Evolutionary conservation across 1,140 invertebrate genomes (phyloP).

Genomic region (Tetramorium parvispinum): DNA sequence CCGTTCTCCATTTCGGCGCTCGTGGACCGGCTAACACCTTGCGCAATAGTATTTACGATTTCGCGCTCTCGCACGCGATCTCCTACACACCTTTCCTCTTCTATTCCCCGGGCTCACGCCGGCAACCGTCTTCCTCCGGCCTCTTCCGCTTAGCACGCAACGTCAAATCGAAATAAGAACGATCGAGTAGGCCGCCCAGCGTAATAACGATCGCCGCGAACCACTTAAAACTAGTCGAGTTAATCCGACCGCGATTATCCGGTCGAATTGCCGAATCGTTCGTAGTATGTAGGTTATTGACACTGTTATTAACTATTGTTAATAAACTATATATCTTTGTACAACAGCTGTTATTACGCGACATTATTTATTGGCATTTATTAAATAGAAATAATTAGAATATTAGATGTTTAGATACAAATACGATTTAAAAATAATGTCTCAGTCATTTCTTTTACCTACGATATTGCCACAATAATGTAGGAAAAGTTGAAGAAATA

Average conservation of each 20-base stretch:
- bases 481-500: neutral
- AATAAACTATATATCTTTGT: constrained; percentile 8
- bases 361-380: neutral
- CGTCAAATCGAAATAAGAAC: constrained; percentile 43
- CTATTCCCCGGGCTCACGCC: neutral
- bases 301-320: constrained; percentile 37
- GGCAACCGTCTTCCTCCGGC: neutral
- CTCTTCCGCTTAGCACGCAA: constrained; percentile 8
- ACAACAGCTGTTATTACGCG: neutral
- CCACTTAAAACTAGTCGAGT: constrained; percentile 41
- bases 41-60: constrained; percentile 43
- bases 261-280: constrained; percentile 25
- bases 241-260: constrained; percentile 45
- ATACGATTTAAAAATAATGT: neutral
- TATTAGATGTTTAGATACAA: neutral
- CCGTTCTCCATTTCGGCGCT: neutral
- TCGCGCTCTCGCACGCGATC: constrained; percentile 10
- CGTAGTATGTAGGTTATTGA: constrained; percentile 19
- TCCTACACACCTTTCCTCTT: neutral
- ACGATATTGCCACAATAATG: neutral
- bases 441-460: neutral
- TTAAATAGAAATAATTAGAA: neutral
- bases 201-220: constrained; percentile 28
- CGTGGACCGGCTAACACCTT: neutral
- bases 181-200: neutral